Evolutionary conservation across 1,140 invertebrate species (phyloP), one percentile per base, ranked within the genome.

Genomic region (Hydropsyche tenuis): DNA sequence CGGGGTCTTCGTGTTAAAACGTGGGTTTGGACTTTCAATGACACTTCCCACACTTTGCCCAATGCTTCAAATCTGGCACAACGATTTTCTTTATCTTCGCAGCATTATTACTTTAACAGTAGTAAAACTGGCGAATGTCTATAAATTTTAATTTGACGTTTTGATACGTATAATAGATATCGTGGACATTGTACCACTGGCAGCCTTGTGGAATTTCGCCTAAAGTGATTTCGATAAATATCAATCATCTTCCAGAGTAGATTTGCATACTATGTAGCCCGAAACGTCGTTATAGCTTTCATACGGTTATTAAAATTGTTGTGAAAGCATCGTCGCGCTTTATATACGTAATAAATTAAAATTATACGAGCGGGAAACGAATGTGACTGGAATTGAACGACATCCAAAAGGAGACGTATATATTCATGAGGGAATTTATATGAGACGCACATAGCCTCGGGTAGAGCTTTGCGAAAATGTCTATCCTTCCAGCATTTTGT

Each of bases 1-100:
- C 48, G 16, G n/a, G 9, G 20, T 53, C 16, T 20, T 5, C 16
- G n/a, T 53, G 16, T 18, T 53, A 43, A 48, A 68, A 68, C 65
- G 65, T 68, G 65, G 65, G 65, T 27, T 68, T 23, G 65, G 65
- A 68, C 65, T 48, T 27, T 42, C 65, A 68, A 68, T 68, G 65
- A 68, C 65, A 68, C 65, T 37, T 43, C 65, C 65, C 65, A 68
- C 65, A 68, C 45, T 27, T 22, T 63, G 30, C 60, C 16, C 23
- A 14, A 30, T 20, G 60, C 30, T 25, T 25, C 65, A 48, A 68
- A 68, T 46, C 42, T 68, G 65, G 65, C 37, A 48, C 43, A 68
- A 22, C 45, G 65, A 12, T 68, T 16, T 60, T 60, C 56, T 60
- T 60, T 60, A 60, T 60, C 18, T 48, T 14, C 22, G 9, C 11